phyloP scores from a whole-genome alignment of 2,113 vertebrate genomes.

The Corynorhinus townsendii region DNA sequence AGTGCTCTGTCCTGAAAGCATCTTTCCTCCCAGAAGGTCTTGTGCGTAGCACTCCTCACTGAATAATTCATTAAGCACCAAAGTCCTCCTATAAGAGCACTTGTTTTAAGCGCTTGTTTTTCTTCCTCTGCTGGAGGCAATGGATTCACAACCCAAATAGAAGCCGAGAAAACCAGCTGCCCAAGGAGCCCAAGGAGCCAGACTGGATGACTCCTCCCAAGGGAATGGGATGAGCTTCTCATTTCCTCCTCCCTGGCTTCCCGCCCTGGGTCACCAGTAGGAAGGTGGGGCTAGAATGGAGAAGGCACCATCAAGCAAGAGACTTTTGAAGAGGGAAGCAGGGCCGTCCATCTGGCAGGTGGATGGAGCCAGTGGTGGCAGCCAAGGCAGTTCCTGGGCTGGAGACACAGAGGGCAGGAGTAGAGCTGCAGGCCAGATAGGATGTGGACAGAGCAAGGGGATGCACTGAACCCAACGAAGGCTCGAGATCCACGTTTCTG shows the following conservation, averaged over 20 bases:
- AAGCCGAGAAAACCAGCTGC: not conserved
- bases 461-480: not conserved
- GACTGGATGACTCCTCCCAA: not conserved
- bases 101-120: not conserved
- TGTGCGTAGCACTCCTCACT: not conserved
- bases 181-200: not conserved
- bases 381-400: not conserved
- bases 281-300: not conserved
- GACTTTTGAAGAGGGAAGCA: not conserved
- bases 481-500: not conserved
- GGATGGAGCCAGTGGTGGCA: not conserved
- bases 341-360: not conserved
- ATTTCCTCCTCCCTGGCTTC: not conserved
- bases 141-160: not conserved
- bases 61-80: not conserved
- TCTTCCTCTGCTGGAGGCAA: not conserved
- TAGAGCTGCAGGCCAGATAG: not conserved
- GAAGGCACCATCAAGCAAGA: not conserved
- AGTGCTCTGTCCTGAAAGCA: not conserved
- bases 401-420: not conserved
- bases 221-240: not conserved
- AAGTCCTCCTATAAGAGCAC: not conserved
- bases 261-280: not conserved
- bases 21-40: slow-evolving; percentile 20
- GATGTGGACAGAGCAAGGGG: not conserved